A percentile compares a stretch with the other conserved stretches of the same genome.
Conservation (phyloP, 1,140 invertebrate species). For the Lepidurus couesii region DNA sequence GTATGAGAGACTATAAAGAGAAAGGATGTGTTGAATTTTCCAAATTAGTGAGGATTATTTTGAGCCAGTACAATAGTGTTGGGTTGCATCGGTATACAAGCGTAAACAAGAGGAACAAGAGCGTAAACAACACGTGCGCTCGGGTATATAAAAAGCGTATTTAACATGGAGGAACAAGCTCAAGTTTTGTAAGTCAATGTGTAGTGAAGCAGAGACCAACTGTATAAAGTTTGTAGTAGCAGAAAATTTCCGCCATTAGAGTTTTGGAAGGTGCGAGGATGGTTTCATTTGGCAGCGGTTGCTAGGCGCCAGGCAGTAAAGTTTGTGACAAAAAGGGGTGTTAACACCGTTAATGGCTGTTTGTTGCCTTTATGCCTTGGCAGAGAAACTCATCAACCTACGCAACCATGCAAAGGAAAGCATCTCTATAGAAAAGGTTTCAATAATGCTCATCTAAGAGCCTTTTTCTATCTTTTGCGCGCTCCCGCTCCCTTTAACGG, state of each 20-base stretch:
- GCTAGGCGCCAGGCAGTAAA: background rate
- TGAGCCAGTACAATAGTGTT: conserved; percentile 1
- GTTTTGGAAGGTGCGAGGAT: too few species aligned
- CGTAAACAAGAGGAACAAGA: too few species aligned
- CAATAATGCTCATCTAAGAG: background rate
- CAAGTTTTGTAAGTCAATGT: too few species aligned
- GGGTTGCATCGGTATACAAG: background rate
- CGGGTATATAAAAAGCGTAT: background rate
- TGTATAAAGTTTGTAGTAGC: too few species aligned
- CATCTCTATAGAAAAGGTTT: background rate
- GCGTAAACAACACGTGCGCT: conserved; percentile 16
- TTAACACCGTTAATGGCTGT: background rate
- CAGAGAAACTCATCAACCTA: background rate
- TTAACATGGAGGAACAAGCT: background rate
- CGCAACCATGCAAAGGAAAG: conserved; percentile 10
- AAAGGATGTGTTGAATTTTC: background rate
- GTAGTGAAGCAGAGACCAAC: too few species aligned
- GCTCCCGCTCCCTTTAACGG: background rate
- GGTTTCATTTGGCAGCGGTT: too few species aligned
- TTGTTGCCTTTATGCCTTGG: background rate
- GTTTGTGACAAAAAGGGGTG: background rate
- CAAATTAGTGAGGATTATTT: conserved; percentile 12
- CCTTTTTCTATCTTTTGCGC: background rate
- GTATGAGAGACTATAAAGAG: background rate
- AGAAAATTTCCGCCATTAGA: too few species aligned